A percentile compares a stretch with the other conserved stretches of the same genome.
Conservation (phyloP, 2,888 invertebrate genomes). For the Camponotus fellah region DNA sequence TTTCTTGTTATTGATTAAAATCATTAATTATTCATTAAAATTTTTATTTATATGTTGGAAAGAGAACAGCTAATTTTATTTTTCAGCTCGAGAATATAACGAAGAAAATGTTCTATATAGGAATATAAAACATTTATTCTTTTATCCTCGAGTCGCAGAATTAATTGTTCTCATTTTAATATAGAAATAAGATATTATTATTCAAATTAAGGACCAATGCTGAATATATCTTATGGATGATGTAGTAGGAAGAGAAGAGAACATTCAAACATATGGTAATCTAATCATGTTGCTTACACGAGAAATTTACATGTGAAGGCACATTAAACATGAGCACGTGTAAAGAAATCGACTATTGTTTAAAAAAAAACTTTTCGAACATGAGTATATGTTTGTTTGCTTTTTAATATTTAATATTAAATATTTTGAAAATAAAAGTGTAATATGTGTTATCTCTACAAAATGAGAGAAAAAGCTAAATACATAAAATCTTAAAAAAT, state of each 20-base stretch:
- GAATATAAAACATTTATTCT: conserved; percentile 11
- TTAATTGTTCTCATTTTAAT: conserved; percentile 31
- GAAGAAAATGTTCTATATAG: background rate
- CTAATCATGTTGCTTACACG: conserved; percentile 18
- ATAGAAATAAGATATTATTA: conserved; percentile 14
- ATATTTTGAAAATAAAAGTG: background rate
- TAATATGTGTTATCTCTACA: background rate
- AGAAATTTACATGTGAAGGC: conserved; percentile 19
- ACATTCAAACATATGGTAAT: conserved; percentile 14
- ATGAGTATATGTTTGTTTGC: background rate
- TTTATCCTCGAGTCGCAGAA: background rate
- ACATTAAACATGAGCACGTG: background rate
- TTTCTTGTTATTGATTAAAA: too few species aligned
- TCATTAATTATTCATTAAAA: background rate
- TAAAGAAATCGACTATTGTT: background rate
- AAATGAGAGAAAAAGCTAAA: background rate
- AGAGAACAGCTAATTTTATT: background rate
- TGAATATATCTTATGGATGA: conserved; percentile 19
- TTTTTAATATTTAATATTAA: background rate
- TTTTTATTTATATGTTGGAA: background rate
- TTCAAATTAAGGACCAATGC: conserved; percentile 22
- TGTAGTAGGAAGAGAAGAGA: background rate
- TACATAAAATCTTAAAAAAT: background rate
- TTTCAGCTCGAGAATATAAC: background rate
- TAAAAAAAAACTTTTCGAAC: background rate